Evolutionary conservation across 2,113 vertebrate genomes (phyloP).

Genomic region (Misgurnus mizolepis): DNA sequence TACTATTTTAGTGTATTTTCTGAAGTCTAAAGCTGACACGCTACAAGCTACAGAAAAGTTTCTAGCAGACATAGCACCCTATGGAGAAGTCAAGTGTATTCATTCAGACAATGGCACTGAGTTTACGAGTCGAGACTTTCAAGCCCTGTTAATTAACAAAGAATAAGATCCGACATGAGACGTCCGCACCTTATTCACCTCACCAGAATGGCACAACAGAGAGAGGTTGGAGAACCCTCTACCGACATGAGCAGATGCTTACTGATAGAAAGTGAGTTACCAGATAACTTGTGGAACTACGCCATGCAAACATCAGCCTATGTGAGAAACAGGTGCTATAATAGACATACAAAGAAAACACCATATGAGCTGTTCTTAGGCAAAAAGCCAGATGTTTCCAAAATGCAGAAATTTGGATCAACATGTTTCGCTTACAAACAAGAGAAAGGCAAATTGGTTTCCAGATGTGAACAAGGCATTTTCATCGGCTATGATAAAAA

Average conservation of each 20-base stretch:
- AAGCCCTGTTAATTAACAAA: too few species aligned
- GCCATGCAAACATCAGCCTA: background rate
- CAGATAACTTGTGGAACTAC: too few species aligned
- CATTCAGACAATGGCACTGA: too few species aligned
- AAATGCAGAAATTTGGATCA: conserved; percentile 42
- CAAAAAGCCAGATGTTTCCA: conserved; percentile 35
- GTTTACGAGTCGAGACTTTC: too few species aligned
- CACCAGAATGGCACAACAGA: conserved; percentile 47
- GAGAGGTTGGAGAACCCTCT: conserved; percentile 34
- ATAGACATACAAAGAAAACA: conserved; percentile 24
- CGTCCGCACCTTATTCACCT: conserved; percentile 45
- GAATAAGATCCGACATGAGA: conserved; percentile 30
- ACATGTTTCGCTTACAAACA: conserved; percentile 42
- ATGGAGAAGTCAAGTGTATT: too few species aligned
- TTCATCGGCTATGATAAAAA: too few species aligned
- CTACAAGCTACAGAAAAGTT: too few species aligned
- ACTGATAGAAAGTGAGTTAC: too few species aligned
- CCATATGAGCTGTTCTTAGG: conserved; percentile 40
- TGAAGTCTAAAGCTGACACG: too few species aligned
- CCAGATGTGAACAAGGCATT: conserved; percentile 39
- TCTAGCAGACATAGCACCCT: too few species aligned
- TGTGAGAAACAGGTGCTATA: conserved; percentile 42
- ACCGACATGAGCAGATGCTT: conserved; percentile 24
- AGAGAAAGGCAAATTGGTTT: conserved; percentile 45
- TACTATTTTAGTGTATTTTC: too few species aligned